Evolutionary conservation across 2,888 invertebrate genomes (phyloP), one percentile per base, ranked within the genome.

Genomic region (Dione vanillae): DNA sequence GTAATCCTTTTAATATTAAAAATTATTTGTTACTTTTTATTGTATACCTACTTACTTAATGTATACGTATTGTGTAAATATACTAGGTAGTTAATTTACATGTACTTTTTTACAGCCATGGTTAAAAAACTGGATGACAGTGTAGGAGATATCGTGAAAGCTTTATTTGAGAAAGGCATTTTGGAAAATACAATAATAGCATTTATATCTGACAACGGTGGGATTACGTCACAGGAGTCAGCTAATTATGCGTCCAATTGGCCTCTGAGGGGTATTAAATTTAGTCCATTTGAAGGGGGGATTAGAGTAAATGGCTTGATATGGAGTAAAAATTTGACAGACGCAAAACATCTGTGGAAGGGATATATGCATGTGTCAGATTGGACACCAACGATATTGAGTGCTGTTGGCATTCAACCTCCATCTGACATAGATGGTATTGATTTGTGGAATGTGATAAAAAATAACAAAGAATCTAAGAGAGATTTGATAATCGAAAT

Each of bases 151-250:
- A 94, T 98, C 14, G 94, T 97, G 0, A 83, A 94, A 62, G 95
- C 96, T 6, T 88, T 99, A 67, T 90, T 94, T 65, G 84, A 94
- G 0, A 95, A 94, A 70, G 93, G 94, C 1, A 96, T 98, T 88
- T 90, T 98, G 75, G 92, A 97, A 54, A 96, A 98, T 83, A 96
- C 97, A 0, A 95, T 99, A 58, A 94, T 99, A 66, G 87, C 97
- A 0, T 99, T 98, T 83, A 95, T 96, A 77, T 96, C 97, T 12
- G 99, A 98, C 84, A 98, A 98, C 83, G 98, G 98, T 0, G 97
- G 96, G 0, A 97, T 97, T 62, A 96, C 97, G 0, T 90, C 94
- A 69, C 97, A 97, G 0, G 79, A 94, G 62, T 95, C 95, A 80
- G 83, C 93, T 64, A 98, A 97, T 86, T 94, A 95, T 62, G 97